Evolutionary conservation across 1,140 invertebrate genomes (phyloP).

Genomic region (Drosophila funebris): DNA sequence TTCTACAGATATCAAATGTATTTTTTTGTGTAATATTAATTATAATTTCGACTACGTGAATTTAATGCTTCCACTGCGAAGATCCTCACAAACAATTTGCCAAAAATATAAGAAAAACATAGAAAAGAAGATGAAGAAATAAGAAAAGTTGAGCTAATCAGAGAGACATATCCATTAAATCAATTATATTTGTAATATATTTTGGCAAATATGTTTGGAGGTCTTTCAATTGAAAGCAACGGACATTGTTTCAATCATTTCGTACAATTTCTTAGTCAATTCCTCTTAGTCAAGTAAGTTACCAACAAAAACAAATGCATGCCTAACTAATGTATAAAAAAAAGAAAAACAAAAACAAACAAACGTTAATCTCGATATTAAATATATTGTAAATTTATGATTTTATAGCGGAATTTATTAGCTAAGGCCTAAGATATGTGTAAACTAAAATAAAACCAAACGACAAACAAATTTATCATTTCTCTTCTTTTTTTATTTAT

Average conservation of each 20-base stretch:
- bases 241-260: constrained; percentile 33
- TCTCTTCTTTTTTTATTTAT: constrained; percentile 47
- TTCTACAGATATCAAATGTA: constrained; percentile 10
- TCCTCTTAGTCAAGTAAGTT: constrained; percentile 54
- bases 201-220: background rate
- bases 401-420: constrained; percentile 77
- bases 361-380: constrained; percentile 70
- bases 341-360: too few relatives aligned
- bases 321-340: constrained; percentile 43
- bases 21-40: constrained; percentile 39
- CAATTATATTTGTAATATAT: background rate
- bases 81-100: constrained; percentile 12
- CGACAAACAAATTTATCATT: constrained; percentile 47
- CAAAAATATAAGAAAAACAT: too few relatives aligned
- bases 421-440: constrained; percentile 49
- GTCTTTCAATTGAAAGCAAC: background rate
- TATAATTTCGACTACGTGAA: constrained; percentile 53
- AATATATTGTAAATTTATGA: constrained; percentile 49
- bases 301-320: too few relatives aligned
- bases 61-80: constrained; percentile 37
- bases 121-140: too few relatives aligned
- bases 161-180: constrained; percentile 52
- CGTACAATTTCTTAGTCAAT: constrained; percentile 56
- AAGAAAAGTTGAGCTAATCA: constrained; percentile 14
- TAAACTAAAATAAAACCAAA: constrained; percentile 52